Conservation (phyloP, 2,113 vertebrate genomes). For the Ptilorrhoa leucosticta region DNA sequence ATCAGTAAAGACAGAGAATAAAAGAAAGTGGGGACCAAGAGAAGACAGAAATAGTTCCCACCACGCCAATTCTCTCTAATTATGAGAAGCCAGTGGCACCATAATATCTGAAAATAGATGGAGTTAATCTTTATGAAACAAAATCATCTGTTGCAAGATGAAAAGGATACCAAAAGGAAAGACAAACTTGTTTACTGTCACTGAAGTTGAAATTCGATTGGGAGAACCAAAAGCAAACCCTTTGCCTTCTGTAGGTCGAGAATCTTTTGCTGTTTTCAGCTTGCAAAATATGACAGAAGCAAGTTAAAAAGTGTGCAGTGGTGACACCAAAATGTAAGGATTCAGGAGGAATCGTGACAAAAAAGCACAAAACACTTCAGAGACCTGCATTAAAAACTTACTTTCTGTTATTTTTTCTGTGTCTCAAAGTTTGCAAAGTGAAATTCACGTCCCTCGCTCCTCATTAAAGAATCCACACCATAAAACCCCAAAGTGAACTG, state of each 20-base stretch:
- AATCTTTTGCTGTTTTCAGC: not conserved
- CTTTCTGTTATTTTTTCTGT: not conserved
- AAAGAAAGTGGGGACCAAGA: not conserved
- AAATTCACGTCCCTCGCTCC: not conserved
- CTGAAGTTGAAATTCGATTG: not conserved
- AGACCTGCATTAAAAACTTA: not conserved
- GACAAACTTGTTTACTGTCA: not conserved
- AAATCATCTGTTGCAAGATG: not conserved
- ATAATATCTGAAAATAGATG: not conserved
- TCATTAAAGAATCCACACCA: not conserved
- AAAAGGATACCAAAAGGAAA: not conserved
- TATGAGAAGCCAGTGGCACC: not conserved
- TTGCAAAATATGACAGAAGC: not conserved
- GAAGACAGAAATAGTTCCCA: not conserved
- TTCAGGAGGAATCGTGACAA: not conserved
- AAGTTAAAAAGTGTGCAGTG: not conserved
- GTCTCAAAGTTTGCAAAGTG: not conserved
- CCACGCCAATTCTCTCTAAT: not conserved
- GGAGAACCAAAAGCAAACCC: not conserved
- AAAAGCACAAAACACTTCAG: not conserved
- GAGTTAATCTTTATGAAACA: not conserved
- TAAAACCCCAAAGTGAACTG: not conserved
- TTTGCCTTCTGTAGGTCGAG: rapidly evolving
- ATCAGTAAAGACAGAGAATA: not conserved
- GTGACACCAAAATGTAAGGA: not conserved